phyloP scores from a whole-genome alignment of 2,113 vertebrate genomes.

The Romanogobio albipinnatus region DNA sequence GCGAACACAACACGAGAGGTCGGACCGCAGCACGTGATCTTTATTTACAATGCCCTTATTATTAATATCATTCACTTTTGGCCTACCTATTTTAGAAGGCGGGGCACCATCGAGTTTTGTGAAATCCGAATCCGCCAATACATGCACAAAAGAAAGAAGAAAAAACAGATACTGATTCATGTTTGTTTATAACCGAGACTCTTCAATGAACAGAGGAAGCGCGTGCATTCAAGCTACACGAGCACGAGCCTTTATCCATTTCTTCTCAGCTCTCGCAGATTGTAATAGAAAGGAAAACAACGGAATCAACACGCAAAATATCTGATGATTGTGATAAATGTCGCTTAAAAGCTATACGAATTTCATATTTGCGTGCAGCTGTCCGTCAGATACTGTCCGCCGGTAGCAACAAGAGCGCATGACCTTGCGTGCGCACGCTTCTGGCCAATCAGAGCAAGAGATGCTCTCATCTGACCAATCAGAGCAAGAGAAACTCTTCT shows the following conservation, averaged over 20 bases:
- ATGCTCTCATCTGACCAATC: constrained; percentile 20
- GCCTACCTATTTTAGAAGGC: constrained; percentile 77
- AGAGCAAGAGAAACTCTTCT: not conserved
- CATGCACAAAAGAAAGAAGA: not conserved
- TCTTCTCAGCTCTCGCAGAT: not conserved
- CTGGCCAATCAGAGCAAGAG: constrained; percentile 28
- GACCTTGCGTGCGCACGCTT: constrained; percentile 10
- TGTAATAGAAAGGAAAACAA: not conserved
- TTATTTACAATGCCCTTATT: not conserved
- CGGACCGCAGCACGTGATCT: not conserved
- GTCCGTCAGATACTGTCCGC: not conserved
- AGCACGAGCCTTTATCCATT: not conserved
- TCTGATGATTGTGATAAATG: not conserved
- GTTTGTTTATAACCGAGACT: not conserved
- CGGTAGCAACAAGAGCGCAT: constrained; percentile 26
- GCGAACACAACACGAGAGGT: constrained; percentile 17
- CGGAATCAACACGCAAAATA: not conserved
- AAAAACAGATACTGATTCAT: not conserved
- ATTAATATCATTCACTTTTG: not conserved
- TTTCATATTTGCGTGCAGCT: not conserved
- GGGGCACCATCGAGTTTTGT: constrained; percentile 72
- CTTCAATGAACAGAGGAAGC: not conserved
- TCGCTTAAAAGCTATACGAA: not conserved
- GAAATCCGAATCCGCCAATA: constrained; percentile 61
- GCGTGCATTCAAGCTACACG: not conserved